Base-by-base conservation (phyloP, 2,113 vertebrate genomes). In the Engystomops pustulosus region DNA sequence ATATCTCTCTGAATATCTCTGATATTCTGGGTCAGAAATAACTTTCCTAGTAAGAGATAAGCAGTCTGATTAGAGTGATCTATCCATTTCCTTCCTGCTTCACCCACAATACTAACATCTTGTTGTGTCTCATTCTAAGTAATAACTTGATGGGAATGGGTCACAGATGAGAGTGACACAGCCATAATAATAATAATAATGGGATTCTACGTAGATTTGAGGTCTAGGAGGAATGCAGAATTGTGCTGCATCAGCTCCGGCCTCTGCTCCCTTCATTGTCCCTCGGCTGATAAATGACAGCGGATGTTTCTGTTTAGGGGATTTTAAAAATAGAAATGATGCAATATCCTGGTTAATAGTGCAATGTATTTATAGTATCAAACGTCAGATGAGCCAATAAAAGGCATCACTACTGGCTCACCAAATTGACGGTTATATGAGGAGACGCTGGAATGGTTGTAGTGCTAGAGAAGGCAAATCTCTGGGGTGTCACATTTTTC, bases 301-400 rank as follows among this genome's bases (percentile, higher is more conserved):
- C 81, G 72, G 81, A 84, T 55, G 65, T 55, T 51, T 70, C 65
- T 69, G 47, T 67, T 53, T 27, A 14, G 69, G 20, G 41, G n/a
- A 25, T 14, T 41, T 65, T 84, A 84, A 77, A 38, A 77, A 84
- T 77, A 77, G 72, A 51, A 25, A 34, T 51, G 44, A 84, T 76
- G 44, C 30, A 38, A 47, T 65, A 49, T 58, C 81, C 55, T 27
- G 15, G 44, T 34, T 68, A 47, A 20, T n/a, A 4, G 30, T 36
- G 20, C 14, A 30, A 12, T 1, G 38, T 70, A 70, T 81, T 69
- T 53, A 69, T 69, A 70, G 65, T 20, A 25, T 25, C 6, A 38
- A 47, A 81, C 67, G 45, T 25, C 68, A 71, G 60, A 32, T 1
- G 15, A 65, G 15, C n/a, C 12, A 47, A 41, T 6, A 12, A 6